Percentiles rank a stretch among this genome's conserved stretches.
These are phyloP conservation scores for Ptychadena robeensis DNA, from an alignment of 2,797 vertebrate genomes.

Conservation along the genomic window DNA sequence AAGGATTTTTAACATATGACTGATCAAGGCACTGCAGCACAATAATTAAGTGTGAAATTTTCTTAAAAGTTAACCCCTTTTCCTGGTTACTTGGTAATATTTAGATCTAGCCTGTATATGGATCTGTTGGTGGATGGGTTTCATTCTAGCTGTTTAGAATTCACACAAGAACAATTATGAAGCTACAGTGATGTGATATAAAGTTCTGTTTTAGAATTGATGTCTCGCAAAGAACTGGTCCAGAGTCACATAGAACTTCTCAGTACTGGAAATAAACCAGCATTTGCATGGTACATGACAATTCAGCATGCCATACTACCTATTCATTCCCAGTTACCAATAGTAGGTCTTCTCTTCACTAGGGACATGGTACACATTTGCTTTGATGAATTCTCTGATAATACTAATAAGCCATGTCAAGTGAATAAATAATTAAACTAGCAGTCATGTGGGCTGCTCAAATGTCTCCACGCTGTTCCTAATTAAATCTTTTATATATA, in stretches of 20 bases:
- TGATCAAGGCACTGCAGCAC: too few relatives aligned
- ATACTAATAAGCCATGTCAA: conserved; percentile 45
- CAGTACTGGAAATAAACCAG: conserved; percentile 3
- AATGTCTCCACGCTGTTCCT: conserved; percentile 12
- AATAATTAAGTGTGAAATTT: too few relatives aligned
- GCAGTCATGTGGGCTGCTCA: conserved; percentile 14
- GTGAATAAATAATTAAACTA: neutral
- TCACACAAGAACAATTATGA: neutral
- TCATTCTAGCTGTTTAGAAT: neutral
- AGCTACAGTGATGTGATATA: neutral
- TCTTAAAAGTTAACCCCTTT: too few relatives aligned
- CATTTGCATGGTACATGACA: conserved; percentile 9
- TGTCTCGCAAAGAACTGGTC: neutral
- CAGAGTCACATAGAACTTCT: neutral
- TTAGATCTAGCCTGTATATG: too few relatives aligned
- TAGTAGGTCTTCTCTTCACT: conserved; percentile 7
- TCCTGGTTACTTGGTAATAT: neutral
- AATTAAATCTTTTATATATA: conserved; percentile 50
- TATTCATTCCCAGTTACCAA: conserved; percentile 6
- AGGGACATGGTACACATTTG: neutral
- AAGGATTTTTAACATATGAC: too few relatives aligned
- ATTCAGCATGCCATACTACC: conserved; percentile 23
- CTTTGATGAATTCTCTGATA: conserved; percentile 3
- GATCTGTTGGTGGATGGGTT: too few relatives aligned
- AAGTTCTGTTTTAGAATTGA: neutral